Evolutionary conservation across 2,797 vertebrate species (phyloP).

Genomic region (Otus scops): DNA sequence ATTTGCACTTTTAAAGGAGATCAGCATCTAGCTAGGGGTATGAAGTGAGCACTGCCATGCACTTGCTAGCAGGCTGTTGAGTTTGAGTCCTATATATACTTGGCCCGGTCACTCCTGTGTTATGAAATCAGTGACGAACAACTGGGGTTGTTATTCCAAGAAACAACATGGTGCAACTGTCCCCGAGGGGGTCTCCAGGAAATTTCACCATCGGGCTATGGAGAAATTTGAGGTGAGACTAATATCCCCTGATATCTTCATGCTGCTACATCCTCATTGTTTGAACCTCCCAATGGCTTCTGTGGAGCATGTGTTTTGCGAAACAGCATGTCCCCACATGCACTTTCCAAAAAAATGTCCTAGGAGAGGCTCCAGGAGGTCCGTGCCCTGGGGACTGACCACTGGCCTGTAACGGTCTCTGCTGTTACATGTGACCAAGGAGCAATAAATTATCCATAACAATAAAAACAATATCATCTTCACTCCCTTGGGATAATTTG

Average conservation of each 20-base stretch:
- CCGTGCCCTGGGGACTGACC: neutral
- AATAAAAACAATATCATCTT: neutral
- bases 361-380: neutral
- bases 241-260: neutral
- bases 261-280: neutral
- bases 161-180: neutral
- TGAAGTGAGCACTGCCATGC: accelerated
- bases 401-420: accelerated
- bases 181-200: neutral
- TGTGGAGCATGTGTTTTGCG: neutral
- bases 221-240: neutral
- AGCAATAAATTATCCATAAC: neutral
- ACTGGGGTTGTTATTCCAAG: neutral
- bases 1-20: neutral
- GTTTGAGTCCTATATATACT: neutral
- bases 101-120: neutral
- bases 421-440: neutral
- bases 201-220: neutral
- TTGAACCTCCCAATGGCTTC: neutral
- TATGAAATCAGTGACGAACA: neutral
- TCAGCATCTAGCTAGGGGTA: neutral
- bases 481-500: neutral
- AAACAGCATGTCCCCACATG: neutral
- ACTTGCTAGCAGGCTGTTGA: neutral
- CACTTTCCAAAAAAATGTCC: neutral